Percentiles rank a stretch among this genome's conserved stretches.
Evolutionary conservation across 2,113 vertebrate species (phyloP).

Genomic region (Barnardius zonarius): DNA sequence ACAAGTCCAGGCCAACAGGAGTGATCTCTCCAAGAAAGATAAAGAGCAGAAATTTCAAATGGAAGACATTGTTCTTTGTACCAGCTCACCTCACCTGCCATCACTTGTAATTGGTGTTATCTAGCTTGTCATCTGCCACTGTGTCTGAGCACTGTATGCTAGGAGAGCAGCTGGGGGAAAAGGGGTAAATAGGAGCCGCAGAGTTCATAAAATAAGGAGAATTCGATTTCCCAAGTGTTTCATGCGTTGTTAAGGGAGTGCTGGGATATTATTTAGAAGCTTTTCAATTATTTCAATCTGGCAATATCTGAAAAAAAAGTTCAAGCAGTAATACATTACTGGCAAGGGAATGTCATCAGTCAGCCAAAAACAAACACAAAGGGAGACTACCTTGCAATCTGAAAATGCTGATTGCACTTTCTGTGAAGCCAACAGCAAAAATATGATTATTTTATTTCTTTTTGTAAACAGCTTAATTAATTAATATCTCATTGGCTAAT

Average conservation of each 20-base stretch:
- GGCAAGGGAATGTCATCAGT: neutral
- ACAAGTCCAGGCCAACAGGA: neutral
- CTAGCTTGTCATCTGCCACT: neutral
- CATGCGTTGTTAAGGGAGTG: neutral
- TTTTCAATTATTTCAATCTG: neutral
- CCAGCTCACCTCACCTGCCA: conserved; percentile 11
- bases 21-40: conserved; percentile 10
- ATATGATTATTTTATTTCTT: conserved; percentile 17
- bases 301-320: neutral
- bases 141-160: neutral
- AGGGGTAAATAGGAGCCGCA: neutral
- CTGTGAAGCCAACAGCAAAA: conserved; percentile 22
- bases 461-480: conserved; percentile 29
- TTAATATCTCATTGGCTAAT: neutral
- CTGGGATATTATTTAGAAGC: conserved; percentile 1
- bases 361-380: neutral
- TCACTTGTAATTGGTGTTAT: neutral
- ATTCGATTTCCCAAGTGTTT: neutral
- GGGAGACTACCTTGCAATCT: neutral
- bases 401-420: conserved; percentile 25
- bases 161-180: neutral
- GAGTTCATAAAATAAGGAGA: neutral
- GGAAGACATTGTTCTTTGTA: neutral
- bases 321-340: neutral
- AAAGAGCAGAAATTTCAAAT: conserved; percentile 29